A percentile compares a stretch with the other conserved stretches of the same genome.
phyloP scores from a whole-genome alignment of 2,797 vertebrate genomes.

The Tiaroga cobitis region DNA sequence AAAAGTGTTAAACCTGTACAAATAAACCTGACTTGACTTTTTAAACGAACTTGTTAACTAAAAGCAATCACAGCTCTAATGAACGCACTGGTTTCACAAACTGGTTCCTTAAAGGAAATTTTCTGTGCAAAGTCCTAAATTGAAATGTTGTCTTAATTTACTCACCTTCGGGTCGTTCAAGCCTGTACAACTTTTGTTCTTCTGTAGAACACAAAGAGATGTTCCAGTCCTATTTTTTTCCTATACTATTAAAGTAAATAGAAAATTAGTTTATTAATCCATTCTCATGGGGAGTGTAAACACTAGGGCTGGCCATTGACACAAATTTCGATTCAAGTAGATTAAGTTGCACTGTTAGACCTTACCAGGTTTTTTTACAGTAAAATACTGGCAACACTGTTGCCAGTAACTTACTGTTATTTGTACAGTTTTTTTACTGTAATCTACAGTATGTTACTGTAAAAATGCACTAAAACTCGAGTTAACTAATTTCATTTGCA shows the following conservation, averaged over 20 bases:
- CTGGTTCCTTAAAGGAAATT: not conserved
- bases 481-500: no score
- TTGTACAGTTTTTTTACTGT: no score
- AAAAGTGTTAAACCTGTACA: not conserved
- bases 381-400: no score
- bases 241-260: not conserved
- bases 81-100: not conserved
- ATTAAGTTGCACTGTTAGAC: no score
- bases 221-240: not conserved
- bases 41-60: not conserved
- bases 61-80: not conserved
- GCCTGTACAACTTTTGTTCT: not conserved
- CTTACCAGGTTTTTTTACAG: no score
- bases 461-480: no score
- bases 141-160: not conserved
- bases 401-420: no score
- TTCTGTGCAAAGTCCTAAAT: not conserved
- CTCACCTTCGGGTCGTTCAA: not conserved
- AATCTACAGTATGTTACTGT: no score
- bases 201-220: not conserved
- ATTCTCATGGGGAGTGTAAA: no score
- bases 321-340: no score
- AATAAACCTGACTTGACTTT: not conserved
- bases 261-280: no score
- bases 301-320: no score